phyloP scores from a whole-genome alignment of 2,888 invertebrate genomes.

The Yponomeuta malinellus region DNA sequence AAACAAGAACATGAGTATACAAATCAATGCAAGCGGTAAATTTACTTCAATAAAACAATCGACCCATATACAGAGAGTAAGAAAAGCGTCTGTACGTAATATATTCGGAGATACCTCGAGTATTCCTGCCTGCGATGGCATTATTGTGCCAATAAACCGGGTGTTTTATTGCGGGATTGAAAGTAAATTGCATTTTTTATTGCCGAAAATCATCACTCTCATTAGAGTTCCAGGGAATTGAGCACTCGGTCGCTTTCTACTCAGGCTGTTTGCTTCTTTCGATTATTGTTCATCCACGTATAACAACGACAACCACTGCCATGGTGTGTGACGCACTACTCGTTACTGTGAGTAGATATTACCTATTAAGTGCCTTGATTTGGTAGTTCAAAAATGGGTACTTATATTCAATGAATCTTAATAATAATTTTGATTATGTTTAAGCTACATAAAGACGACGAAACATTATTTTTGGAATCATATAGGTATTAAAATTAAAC shows the following conservation, averaged over 20 bases:
- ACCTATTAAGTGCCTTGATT: too few relatives aligned
- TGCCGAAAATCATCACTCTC: slow-evolving; percentile 26
- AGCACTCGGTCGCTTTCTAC: slow-evolving; percentile 35
- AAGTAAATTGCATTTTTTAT: slow-evolving; percentile 32
- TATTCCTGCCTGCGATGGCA: not conserved
- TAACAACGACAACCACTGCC: not conserved
- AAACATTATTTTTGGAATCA: too few relatives aligned
- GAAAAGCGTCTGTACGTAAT: not conserved
- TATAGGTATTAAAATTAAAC: not conserved
- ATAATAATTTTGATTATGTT: too few relatives aligned
- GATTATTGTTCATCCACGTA: slow-evolving; percentile 29
- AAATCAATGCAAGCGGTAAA: slow-evolving; percentile 10
- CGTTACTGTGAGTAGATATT: too few relatives aligned
- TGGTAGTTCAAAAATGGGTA: too few relatives aligned
- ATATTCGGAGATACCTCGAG: slow-evolving; percentile 10
- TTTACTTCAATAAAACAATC: slow-evolving; percentile 10
- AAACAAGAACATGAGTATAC: slow-evolving; percentile 7
- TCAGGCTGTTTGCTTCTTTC: slow-evolving; percentile 18
- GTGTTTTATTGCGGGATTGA: slow-evolving; percentile 24
- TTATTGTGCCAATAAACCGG: slow-evolving; percentile 14
- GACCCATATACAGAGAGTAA: slow-evolving; percentile 10
- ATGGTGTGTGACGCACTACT: not conserved
- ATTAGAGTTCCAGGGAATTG: slow-evolving; percentile 26
- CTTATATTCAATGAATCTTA: too few relatives aligned
- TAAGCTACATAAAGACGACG: too few relatives aligned